A percentile compares a stretch with the other conserved stretches of the same genome.
Evolutionary conservation across 1,140 invertebrate genomes (phyloP).

Genomic region (Drosophila murphyi): DNA sequence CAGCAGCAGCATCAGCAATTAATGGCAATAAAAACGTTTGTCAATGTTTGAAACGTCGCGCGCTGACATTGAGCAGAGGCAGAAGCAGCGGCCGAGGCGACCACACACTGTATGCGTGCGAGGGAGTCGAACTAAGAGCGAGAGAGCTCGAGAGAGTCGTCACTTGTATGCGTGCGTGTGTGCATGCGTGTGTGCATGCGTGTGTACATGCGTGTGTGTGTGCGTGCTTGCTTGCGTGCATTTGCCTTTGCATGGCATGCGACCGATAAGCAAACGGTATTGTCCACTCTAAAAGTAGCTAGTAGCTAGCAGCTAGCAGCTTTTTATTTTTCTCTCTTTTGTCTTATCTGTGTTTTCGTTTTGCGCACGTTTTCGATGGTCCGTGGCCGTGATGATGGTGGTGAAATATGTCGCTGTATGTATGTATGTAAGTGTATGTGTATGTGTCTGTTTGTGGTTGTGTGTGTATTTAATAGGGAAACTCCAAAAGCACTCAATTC

Average conservation of each 20-base stretch:
- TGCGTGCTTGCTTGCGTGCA: constrained; percentile 1
- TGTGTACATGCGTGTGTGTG: constrained; percentile 12
- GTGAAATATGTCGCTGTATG: constrained; percentile 49
- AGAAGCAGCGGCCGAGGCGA: not conserved
- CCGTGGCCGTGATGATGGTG: constrained; percentile 38
- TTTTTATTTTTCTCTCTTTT: constrained; percentile 39
- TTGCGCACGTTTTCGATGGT: constrained; percentile 69
- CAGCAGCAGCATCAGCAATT: constrained; percentile 16
- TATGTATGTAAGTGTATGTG: not conserved
- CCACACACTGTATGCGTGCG: not conserved
- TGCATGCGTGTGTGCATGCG: not conserved
- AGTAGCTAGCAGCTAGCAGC: not conserved
- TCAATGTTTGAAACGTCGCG: constrained; percentile 22
- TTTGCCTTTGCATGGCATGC: constrained; percentile 39
- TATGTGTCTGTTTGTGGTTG: not conserved
- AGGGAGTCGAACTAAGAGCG: not conserved
- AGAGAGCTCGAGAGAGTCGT: not conserved
- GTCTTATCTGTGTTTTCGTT: constrained; percentile 73
- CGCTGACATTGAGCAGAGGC: constrained; percentile 28
- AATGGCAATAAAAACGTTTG: constrained; percentile 47
- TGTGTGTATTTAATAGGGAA: not conserved
- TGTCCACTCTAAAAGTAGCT: constrained; percentile 31
- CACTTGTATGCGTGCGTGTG: not conserved
- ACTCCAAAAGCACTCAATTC: constrained; percentile 3
- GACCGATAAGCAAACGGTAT: constrained; percentile 54